Base-by-base conservation (phyloP, 2,888 invertebrate genomes). In the Acleris holmiana region DNA sequence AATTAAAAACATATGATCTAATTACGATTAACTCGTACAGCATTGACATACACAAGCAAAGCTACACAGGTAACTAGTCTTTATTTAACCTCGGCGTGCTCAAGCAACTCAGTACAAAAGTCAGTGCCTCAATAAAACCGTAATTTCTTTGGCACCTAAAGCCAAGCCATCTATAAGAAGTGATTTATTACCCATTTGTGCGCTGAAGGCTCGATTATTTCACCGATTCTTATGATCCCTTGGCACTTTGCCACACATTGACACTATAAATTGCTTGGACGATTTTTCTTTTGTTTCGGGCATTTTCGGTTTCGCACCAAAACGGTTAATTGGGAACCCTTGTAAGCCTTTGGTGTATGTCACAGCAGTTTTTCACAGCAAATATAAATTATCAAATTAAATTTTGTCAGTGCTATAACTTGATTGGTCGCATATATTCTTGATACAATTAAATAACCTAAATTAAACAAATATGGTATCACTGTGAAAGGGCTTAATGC, bases 191-290 rank as follows among this genome's bases (percentile, higher is more conserved):
- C 55, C 44, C 55, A 55, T 10, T 23, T 40, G 44, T 55, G 44
- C 8, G 44, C 2, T n/a, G 23, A 23, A 44, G 44, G 55, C 41
- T 55, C 55, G 55, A 55, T 55, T 55, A 55, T 55, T 55, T 55
- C 55, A 55, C 44, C 55, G 23, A 44, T 55, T 55, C 44, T 17
- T 23, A 55, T 55, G 44, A 55, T 44, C 40, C 44, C 44, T 44
- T 55, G 55, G 55, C 55, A 21, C 44, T 55, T 55, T 55, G 55
- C 55, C 55, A 21, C n/a, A 23, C 44, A 55, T 55, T 55, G 44
- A 23, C 44, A 44, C 55, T 3, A 41, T 55, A 55, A 55, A 44
- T 44, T 44, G n/a, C 54, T 44, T 7, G 5, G 13, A 23, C 41
- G 41, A 17, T 44, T 55, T 55, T 55, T 23, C 40, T 54, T 55